Conservation (phyloP, 2,888 invertebrate genomes). For the Meliscaeva auricollis region DNA sequence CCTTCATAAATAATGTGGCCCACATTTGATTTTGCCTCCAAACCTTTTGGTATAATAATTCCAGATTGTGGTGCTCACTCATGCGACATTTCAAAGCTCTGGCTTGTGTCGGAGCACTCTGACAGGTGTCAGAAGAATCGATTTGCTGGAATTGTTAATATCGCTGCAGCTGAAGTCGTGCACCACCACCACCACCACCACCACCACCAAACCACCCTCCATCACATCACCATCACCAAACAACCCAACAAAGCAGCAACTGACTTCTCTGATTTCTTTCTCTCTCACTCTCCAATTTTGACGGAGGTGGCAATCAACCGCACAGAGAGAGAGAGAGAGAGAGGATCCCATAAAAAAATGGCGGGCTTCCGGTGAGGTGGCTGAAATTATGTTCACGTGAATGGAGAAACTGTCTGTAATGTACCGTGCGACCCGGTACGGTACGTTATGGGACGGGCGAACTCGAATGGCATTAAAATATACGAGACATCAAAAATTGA, state of each 20-base stretch:
- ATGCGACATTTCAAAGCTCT: slow-evolving; percentile 75
- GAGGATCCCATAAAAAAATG: slow-evolving; percentile 33
- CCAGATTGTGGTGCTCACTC: slow-evolving; percentile 72
- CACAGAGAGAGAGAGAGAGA: slow-evolving; percentile 42
- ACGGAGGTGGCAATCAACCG: slow-evolving; percentile 57
- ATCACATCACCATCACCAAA: not conserved
- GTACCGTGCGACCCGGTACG: slow-evolving; percentile 33
- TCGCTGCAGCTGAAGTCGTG: slow-evolving; percentile 65
- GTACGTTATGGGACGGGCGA: slow-evolving; percentile 26
- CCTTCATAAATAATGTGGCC: slow-evolving; percentile 68
- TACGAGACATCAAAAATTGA: slow-evolving; percentile 75
- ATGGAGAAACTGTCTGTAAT: slow-evolving; percentile 52
- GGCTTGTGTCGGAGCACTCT: slow-evolving; percentile 73
- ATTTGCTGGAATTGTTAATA: slow-evolving; percentile 75
- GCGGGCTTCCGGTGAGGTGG: slow-evolving; percentile 60
- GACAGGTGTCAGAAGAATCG: slow-evolving; percentile 75
- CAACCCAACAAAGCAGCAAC: not conserved
- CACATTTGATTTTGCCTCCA: slow-evolving; percentile 21
- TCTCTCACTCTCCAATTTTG: slow-evolving; percentile 26
- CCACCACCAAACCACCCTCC: not conserved
- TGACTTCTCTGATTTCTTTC: slow-evolving; percentile 47
- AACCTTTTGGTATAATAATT: slow-evolving; percentile 63
- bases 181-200: slow-evolving; percentile 2
- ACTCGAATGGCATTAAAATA: slow-evolving; percentile 71
- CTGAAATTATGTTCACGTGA: slow-evolving; percentile 69